Conservation (phyloP, 2,113 vertebrate genomes). For the Tangachromis dhanisi region DNA sequence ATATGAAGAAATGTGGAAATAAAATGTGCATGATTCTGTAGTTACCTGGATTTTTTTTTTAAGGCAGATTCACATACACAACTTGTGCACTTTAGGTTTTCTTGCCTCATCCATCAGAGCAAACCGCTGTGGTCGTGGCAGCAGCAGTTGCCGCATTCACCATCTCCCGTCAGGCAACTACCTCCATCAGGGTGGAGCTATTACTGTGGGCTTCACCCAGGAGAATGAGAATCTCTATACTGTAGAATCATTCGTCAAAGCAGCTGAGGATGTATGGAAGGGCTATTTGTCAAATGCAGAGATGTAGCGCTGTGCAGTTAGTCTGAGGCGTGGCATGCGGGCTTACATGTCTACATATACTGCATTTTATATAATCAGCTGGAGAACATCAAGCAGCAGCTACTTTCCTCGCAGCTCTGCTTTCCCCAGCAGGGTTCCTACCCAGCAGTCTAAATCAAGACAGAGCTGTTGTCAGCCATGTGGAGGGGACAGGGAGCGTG, state of each 20-base stretch:
- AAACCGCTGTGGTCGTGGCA: not conserved
- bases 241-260: slow-evolving; percentile 32
- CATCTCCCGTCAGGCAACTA: slow-evolving; percentile 38
- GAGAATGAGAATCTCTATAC: slow-evolving; percentile 10
- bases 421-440: slow-evolving; percentile 31
- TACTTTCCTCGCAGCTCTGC: not conserved
- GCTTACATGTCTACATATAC: not conserved
- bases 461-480: slow-evolving; percentile 58
- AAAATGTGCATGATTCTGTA: not conserved
- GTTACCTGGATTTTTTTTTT: slow-evolving; percentile 19
- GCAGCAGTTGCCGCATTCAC: slow-evolving; percentile 19
- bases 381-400: slow-evolving; percentile 21
- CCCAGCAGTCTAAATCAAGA: slow-evolving; percentile 60
- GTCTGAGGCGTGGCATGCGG: not conserved
- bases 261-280: not conserved
- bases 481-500: slow-evolving; percentile 59
- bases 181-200: slow-evolving; percentile 32
- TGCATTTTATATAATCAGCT: not conserved
- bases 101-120: slow-evolving; percentile 44
- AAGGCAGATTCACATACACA: not conserved
- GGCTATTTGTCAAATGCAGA: slow-evolving; percentile 18
- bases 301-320: not conserved
- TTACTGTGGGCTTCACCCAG: slow-evolving; percentile 22
- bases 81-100: not conserved
- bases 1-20: not conserved